phyloP scores from a whole-genome alignment of 1,140 invertebrate genomes.

The Pseudomyrmex pallidus region DNA sequence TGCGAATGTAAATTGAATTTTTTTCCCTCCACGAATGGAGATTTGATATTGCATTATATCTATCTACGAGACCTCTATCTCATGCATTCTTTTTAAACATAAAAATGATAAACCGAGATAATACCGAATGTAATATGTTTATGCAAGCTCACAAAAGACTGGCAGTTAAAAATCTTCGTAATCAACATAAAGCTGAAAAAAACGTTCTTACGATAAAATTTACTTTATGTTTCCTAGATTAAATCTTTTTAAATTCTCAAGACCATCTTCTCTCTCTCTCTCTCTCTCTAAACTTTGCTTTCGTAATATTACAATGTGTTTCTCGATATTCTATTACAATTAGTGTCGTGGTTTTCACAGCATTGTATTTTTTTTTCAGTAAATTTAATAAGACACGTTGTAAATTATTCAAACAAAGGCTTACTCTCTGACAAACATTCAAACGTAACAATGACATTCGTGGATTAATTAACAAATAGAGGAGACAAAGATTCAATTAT shows the following conservation, averaged over 20 bases:
- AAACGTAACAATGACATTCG: neutral
- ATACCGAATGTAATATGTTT: conserved; percentile 26
- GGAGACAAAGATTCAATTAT: conserved; percentile 17
- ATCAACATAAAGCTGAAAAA: neutral
- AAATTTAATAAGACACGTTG: neutral
- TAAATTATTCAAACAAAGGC: conserved; percentile 11
- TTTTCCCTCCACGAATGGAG: conserved; percentile 37
- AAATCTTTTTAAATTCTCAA: neutral
- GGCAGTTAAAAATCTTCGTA: conserved; percentile 10
- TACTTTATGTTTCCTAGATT: neutral
- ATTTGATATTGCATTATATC: neutral
- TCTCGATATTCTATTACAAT: no score
- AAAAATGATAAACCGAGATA: neutral
- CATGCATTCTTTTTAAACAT: conserved; percentile 20
- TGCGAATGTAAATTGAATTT: conserved; percentile 54
- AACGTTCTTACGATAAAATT: neutral
- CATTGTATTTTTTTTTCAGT: neutral
- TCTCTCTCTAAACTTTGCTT: no score
- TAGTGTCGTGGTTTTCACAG: neutral
- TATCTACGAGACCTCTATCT: neutral
- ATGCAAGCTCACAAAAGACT: neutral
- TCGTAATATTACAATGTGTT: no score
- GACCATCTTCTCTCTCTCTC: neutral
- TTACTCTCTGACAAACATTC: neutral
- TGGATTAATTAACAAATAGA: conserved; percentile 30